Base-by-base conservation (phyloP, 1,140 invertebrate species). In the Ostrea edulis region DNA sequence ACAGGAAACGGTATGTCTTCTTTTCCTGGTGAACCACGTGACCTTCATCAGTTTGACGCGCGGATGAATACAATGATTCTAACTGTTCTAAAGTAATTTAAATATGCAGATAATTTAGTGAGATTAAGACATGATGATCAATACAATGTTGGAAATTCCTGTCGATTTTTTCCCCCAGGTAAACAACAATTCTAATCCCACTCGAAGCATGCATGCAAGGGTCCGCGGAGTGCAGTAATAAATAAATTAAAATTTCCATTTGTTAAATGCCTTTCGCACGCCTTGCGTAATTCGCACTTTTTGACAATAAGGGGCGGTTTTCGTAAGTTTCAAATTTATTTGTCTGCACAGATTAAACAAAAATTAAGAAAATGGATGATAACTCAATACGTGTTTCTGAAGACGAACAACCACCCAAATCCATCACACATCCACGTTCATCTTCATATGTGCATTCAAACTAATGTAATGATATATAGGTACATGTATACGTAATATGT, bases 171-270 rank as follows among this genome's bases (percentile, higher is more conserved):
- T 62, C n/a, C n/a, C n/a, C n/a, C 14, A 7, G 55, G 55, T 62
- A 17, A 17, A 62, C n/a, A 62, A 17, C 7, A 62, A 62, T 62
- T 44, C 20, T 7, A 62, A 20, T 62, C 17, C 17, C 55, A n/a
- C n/a, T 62, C 1, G 55, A n/a, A 44, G 55, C n/a, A 62, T 62
- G 55, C n/a, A 62, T 62, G n/a, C 17, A 20, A n/a, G 55, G 55
- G 55, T 62, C n/a, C 17, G 17, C 14, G 14, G 0, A 5, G 55
- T 62, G 55, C 55, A 62, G 55, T 20, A n/a, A 62, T 62, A n/a
- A 62, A 62, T 62, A 62, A 62, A 62, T 62, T 62, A 62, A 62
- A n/a, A 20, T 62, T 20, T 62, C 55, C 17, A 62, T 62, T 62
- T 62, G 55, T 62, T 62, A 62, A 62, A 62, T 62, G 55, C 55